A percentile compares a stretch with the other conserved stretches of the same genome.
Evolutionary conservation across 2,888 invertebrate species (phyloP).

Genomic region (Aphrophora alni): DNA sequence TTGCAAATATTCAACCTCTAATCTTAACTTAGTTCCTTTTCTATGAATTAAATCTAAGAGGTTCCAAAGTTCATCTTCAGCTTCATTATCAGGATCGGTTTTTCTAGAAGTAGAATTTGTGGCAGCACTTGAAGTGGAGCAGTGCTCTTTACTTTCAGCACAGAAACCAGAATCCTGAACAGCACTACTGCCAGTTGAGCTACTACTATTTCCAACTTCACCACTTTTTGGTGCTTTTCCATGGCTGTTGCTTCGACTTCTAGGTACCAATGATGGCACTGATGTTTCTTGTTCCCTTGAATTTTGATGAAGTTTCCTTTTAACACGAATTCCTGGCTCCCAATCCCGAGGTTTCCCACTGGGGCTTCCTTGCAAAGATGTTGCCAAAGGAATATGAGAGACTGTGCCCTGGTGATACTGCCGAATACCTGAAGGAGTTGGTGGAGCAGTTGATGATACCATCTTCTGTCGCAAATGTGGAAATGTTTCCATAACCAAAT

Average conservation of each 20-base stretch:
- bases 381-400: slow-evolving; percentile 28
- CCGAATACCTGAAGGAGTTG: slow-evolving; percentile 16
- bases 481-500: slow-evolving; percentile 93
- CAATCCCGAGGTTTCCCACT: slow-evolving; percentile 42
- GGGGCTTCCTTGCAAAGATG: slow-evolving; percentile 31
- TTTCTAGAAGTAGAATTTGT: slow-evolving; percentile 11
- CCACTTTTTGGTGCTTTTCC: slow-evolving; percentile 64
- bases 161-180: slow-evolving; percentile 89
- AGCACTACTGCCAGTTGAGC: slow-evolving; percentile 64
- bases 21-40: slow-evolving; percentile 71
- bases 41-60: slow-evolving; percentile 86
- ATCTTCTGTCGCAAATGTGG: slow-evolving; percentile 89
- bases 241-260: slow-evolving; percentile 70
- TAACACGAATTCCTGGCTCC: slow-evolving; percentile 75
- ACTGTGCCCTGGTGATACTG: slow-evolving; percentile 7
- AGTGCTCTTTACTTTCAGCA: slow-evolving; percentile 64
- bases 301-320: slow-evolving; percentile 66
- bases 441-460: slow-evolving; percentile 64
- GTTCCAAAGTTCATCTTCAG: slow-evolving; percentile 85
- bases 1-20: slow-evolving; percentile 60
- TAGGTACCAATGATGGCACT: slow-evolving; percentile 58
- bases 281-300: slow-evolving; percentile 42
- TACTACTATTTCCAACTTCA: slow-evolving; percentile 53
- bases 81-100: slow-evolving; percentile 57
- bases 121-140: slow-evolving; percentile 29